These are phyloP conservation scores for Scaptomyza parva DNA, from an alignment of 2,888 invertebrate genomes.

Conservation along the genomic window DNA sequence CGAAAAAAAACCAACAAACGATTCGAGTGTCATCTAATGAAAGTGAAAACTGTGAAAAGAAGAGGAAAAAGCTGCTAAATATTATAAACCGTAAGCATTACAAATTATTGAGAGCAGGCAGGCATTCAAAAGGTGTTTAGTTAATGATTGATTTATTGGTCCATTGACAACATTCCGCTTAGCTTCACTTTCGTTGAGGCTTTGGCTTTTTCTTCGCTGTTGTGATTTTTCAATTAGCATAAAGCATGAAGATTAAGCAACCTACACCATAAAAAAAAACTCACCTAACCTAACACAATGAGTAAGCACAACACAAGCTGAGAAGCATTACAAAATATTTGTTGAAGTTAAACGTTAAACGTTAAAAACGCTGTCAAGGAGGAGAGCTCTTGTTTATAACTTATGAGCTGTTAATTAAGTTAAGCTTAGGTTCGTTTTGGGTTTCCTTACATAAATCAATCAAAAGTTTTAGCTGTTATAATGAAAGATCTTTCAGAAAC, in stretches of 20 bases:
- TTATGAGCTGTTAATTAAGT: conserved; percentile 17
- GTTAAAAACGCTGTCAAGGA: conserved; percentile 1
- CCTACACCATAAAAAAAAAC: conserved; percentile 4
- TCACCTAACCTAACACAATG: too few relatives aligned
- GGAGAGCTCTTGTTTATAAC: conserved; percentile 20
- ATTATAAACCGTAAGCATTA: conserved; percentile 10
- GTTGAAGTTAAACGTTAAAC: too few relatives aligned
- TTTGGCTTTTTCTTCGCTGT: too few relatives aligned
- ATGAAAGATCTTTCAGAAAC: too few relatives aligned
- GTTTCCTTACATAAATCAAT: too few relatives aligned
- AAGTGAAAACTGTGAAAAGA: conserved; percentile 46
- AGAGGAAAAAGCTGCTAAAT: conserved; percentile 9
- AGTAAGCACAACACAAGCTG: too few relatives aligned
- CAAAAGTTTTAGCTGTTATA: too few relatives aligned
- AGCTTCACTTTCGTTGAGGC: conserved; percentile 63
- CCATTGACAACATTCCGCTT: conserved; percentile 12
- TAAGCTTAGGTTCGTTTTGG: not conserved
- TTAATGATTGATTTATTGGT: conserved; percentile 28
- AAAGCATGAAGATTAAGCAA: conserved; percentile 25
- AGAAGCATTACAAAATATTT: conserved; percentile 22
- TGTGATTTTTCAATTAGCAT: conserved; percentile 64
- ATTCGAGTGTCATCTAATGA: conserved; percentile 40
- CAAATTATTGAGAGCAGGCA: conserved; percentile 24
- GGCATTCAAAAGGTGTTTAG: conserved; percentile 13
- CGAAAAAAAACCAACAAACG: conserved; percentile 1